Evolutionary conservation across 2,888 invertebrate genomes (phyloP).

Genomic region (Acleris sparsana): DNA sequence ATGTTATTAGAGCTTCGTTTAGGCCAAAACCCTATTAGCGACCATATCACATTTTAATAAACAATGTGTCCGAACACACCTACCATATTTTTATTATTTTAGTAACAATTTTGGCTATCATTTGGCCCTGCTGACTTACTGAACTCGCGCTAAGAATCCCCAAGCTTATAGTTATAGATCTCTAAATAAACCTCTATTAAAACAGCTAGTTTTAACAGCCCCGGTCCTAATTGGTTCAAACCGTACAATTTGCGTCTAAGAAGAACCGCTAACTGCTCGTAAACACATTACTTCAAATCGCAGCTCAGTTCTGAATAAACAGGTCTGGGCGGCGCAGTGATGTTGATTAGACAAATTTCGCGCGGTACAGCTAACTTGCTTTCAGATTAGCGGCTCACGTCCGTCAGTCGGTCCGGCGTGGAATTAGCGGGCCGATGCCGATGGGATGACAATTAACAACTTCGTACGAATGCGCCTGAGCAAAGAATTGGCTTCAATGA

Average conservation of each 20-base stretch:
- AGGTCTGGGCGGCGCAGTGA: conserved; percentile 50
- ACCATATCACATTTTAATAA: too few relatives aligned
- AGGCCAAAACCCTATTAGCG: too few relatives aligned
- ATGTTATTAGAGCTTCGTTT: too few relatives aligned
- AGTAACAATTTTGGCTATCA: too few relatives aligned
- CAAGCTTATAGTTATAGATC: too few relatives aligned
- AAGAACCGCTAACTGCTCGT: conserved; percentile 20
- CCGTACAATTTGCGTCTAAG: conserved; percentile 7
- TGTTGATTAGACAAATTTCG: conserved; percentile 61
- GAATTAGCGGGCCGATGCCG: conserved; percentile 56
- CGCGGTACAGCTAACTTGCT: conserved; percentile 51
- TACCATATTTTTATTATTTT: too few relatives aligned
- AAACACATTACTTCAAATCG: conserved; percentile 36
- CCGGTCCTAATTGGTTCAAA: background rate
- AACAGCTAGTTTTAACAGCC: too few relatives aligned
- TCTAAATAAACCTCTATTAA: too few relatives aligned
- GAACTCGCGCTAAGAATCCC: too few relatives aligned
- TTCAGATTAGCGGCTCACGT: conserved; percentile 51
- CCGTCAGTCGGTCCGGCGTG: conserved; percentile 47
- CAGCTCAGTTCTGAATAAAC: conserved; percentile 47
- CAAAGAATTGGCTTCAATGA: conserved; percentile 18
- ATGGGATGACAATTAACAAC: conserved; percentile 40
- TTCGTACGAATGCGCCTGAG: conserved; percentile 25
- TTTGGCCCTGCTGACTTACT: too few relatives aligned
- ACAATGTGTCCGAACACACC: too few relatives aligned